Percentiles rank a stretch among this genome's conserved stretches.
Evolutionary conservation across 2,888 invertebrate genomes (phyloP).

Genomic region (Temnothorax rugatulus): DNA sequence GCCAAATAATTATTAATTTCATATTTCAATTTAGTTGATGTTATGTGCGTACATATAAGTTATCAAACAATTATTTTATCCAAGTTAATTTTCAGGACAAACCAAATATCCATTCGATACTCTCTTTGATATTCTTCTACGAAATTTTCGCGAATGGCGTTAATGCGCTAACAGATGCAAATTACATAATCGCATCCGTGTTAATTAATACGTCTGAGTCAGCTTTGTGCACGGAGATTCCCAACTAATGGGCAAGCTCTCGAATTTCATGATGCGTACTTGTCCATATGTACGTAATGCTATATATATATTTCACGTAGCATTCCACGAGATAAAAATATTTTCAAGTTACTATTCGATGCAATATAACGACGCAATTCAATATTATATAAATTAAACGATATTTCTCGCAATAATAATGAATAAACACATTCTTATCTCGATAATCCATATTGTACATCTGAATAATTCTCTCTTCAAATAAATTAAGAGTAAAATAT

Average conservation of each 20-base stretch:
- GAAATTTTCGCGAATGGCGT: neutral
- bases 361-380: neutral
- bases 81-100: neutral
- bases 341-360: neutral
- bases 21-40: neutral
- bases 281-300: neutral
- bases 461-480: neutral
- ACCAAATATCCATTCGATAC: neutral
- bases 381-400: neutral
- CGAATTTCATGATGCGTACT: slow-evolving; percentile 31
- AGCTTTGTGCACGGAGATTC: slow-evolving; percentile 41
- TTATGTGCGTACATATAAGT: neutral
- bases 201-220: slow-evolving; percentile 46
- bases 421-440: neutral
- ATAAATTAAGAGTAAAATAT: neutral
- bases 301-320: neutral
- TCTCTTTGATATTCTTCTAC: slow-evolving; percentile 13
- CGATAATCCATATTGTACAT: neutral
- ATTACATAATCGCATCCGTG: slow-evolving; percentile 22
- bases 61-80: neutral
- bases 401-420: neutral
- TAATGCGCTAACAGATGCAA: slow-evolving; percentile 13
- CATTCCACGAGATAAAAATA: neutral
- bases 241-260: slow-evolving; percentile 48
- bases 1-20: neutral